Base-by-base conservation (phyloP, 2,888 invertebrate genomes). In the Neuroscelio doddi region DNA sequence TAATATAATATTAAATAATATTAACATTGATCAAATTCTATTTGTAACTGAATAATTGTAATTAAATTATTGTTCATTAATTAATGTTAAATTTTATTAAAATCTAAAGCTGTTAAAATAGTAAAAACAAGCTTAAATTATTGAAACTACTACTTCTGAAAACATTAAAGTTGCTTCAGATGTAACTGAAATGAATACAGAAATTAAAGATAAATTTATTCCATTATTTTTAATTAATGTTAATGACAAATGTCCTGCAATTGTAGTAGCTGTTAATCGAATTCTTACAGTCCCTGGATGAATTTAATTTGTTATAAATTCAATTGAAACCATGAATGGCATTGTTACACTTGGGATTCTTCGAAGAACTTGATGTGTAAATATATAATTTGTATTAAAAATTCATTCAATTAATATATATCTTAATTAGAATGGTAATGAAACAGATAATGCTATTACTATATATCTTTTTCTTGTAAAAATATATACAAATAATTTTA, bases 211-310 rank as follows among this genome's bases (percentile, higher is more conserved):
- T 67, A 83, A 81, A 52, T 46, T 71, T 83, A 69, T 61, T 32
- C 85, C 86, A 1, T 85, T 86, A 68, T 86, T 86, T 59, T 88
- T 87, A 76, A 91, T 75, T 72, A 92, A 71, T 1, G 89, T 90
- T 87, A 92, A 82, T 79, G 92, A 71, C 83, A 92, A 79, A 81
- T 92, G 91, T 0, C 91, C 91, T 0, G 92, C 90, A 87, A 91
- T 91, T 89, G 92, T 91, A 86, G 92, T 92, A n/a, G 92, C 92
- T 3, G 90, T 88, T 86, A 92, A 78, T 69, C 92, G 91, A 58
- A 92, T 88, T 0, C 90, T 88, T 86, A 92, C 83, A 1, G 92
- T 92, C 81, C 88, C 85, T 0, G 91, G 90, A 8, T 90, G 91
- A 83, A 92, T 91, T 70, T 91, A 73, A 86, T 91, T 91, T 74